Percentiles rank a stretch among this genome's conserved stretches.
Conservation (phyloP, 2,113 vertebrate genomes). For the Gobiocypris rarus region DNA sequence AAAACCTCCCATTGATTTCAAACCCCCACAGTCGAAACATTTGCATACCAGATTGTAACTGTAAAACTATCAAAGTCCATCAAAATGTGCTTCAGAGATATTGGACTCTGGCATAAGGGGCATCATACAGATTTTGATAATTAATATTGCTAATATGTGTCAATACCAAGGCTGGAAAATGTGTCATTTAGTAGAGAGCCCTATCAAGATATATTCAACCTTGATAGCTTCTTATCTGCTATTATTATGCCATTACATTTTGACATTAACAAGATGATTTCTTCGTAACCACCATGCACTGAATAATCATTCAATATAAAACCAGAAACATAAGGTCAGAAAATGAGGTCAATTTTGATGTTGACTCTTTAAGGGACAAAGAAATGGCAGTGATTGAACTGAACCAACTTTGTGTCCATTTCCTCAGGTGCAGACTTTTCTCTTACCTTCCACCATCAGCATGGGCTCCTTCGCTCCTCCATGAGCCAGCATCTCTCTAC, state of each 20-base stretch:
- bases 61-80: too few relatives aligned
- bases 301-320: neutral
- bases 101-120: too few relatives aligned
- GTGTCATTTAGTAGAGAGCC: neutral
- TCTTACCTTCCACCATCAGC: conserved; percentile 93
- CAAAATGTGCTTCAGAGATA: too few relatives aligned
- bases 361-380: neutral
- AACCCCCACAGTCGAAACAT: too few relatives aligned
- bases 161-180: neutral
- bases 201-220: neutral
- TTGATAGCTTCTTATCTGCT: neutral
- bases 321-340: neutral
- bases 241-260: neutral
- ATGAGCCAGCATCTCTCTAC: conserved; percentile 92
- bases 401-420: neutral
- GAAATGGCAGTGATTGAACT: neutral
- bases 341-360: neutral
- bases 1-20: too few relatives aligned
- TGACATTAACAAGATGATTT: neutral
- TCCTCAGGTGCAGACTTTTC: neutral
- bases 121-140: too few relatives aligned
- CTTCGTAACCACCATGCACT: neutral
- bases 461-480: conserved; percentile 93
- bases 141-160: too few relatives aligned
- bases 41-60: too few relatives aligned